phyloP scores from a whole-genome alignment of 2,888 invertebrate genomes.

The Hypselothyrea guttata region DNA sequence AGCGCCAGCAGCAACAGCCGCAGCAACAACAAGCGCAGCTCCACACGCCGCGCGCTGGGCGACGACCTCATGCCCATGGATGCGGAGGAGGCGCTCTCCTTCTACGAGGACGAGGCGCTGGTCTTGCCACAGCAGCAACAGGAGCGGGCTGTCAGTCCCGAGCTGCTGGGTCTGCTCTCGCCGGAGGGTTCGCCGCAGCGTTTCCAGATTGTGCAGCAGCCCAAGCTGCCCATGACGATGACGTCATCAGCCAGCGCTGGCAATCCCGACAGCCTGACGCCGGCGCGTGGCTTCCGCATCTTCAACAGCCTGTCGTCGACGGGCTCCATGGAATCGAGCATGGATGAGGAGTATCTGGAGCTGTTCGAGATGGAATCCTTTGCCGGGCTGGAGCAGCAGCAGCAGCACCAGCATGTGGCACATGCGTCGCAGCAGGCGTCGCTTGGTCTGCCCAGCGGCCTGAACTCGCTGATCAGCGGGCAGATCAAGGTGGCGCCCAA shows the following conservation, averaged over 20 bases:
- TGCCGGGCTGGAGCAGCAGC: constrained; percentile 38
- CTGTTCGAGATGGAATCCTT: constrained; percentile 85
- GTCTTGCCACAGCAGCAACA: constrained; percentile 50
- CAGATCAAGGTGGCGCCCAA: constrained; percentile 82
- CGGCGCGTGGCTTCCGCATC: constrained; percentile 80
- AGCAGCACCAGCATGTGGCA: neutral
- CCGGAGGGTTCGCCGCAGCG: constrained; percentile 81
- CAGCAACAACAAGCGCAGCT: constrained; percentile 45
- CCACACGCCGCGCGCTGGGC: constrained; percentile 39
- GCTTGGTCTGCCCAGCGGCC: constrained; percentile 83
- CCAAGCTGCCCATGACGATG: constrained; percentile 49
- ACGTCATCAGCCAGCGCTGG: constrained; percentile 15
- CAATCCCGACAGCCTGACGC: constrained; percentile 42
- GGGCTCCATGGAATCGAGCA: constrained; percentile 85
- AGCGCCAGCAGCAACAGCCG: constrained; percentile 45
- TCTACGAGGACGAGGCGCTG: constrained; percentile 76
- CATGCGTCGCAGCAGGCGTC: constrained; percentile 31
- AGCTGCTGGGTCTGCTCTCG: constrained; percentile 77
- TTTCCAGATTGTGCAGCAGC: constrained; percentile 75
- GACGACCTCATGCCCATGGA: constrained; percentile 71
- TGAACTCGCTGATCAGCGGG: constrained; percentile 85
- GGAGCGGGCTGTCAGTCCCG: constrained; percentile 66
- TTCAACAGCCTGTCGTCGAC: constrained; percentile 83
- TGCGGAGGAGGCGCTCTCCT: constrained; percentile 79
- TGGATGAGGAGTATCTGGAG: constrained; percentile 86